Base-by-base conservation (phyloP, 1,140 invertebrate species). In the Apis mellifera region DNA sequence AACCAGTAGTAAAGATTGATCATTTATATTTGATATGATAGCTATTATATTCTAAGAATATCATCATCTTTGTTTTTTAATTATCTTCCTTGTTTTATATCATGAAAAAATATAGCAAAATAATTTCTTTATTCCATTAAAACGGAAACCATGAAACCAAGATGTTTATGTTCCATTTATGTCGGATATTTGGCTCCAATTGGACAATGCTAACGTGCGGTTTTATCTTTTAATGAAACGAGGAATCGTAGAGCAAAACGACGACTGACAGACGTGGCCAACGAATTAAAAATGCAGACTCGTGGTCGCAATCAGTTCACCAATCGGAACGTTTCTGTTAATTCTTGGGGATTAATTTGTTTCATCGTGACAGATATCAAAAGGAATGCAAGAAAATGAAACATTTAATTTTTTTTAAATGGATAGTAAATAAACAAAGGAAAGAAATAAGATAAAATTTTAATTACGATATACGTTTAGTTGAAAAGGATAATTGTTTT, bases 211-310 rank as follows among this genome's bases (percentile, higher is more conserved):
- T 23, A 21, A 32, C 9, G 12, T 26, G 66, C 17, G 76, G 65
- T 59, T 78, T 78, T 78, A 78, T 78, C 76, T 78, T 70, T 78
- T 70, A 70, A 78, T 42, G 32, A 42, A 42, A 69, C 55, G 55
- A 32, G 8, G 7, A 26, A 55, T 48, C 42, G 66, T 55, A 1
- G 52, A 17, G 48, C 32, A 57, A 69, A 78, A 70, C 54, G 55
- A 69, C 76, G 23, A 52, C 11, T 26, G 12, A 32, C 13, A 32
- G 76, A 70, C 54, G 52, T 50, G 59, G 60, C 65, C 66, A 77
- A 68, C 64, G 26, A 57, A 77, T 77, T 66, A 66, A 77, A 66
- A 77, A 66, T 66, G 74, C 64, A 42, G 0, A 52, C 52, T 13
- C 8, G 13, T 2, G 59, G 19, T 62, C 15, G 55, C 32, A 50